Evolutionary conservation across 2,797 vertebrate genomes (phyloP), one percentile per base, ranked within the genome.

Genomic region (Leptatherina wallacei): DNA sequence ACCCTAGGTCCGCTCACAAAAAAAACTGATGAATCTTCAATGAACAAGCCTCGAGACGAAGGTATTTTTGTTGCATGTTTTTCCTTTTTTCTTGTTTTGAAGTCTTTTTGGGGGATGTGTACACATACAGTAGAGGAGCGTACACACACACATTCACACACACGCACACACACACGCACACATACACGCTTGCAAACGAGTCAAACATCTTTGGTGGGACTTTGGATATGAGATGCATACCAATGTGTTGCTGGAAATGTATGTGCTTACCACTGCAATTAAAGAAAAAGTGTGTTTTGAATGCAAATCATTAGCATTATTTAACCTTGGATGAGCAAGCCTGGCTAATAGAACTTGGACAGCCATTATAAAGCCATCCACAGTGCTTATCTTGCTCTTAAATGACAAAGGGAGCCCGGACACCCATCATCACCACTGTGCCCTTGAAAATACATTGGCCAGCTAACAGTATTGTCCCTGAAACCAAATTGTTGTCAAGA

Each of bases 1-100:
- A 96, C 95, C 95, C 93, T 96, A 97, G 96, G 96, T 97, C 96
- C 96, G 94, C 95, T 97, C 96, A 96, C 96, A 95, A 97, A 97
- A 97, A 97, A 96, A 96, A 95, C 95, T 71, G 96, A 97, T 94
- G 96, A 97, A 93, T 95, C 96, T 93, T 95, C 96, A 95, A 95
- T 96, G 94, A 96, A 96, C 95, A 95, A 95, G 93, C 95, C 94
- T 89, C 92, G 94, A 91, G 94, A 95, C 80, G 94, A 94, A 95
- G 94, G 94, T 95, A 95, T 94, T 95, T 95, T 95, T 95, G 93
- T 93, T 95, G 93, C 94, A 95, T 95, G 94, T 95, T 95, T 95
- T 95, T 93, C 89, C 91, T 91, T 95, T 95, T 94, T 95, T 95
- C 92, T 94, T 94, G 91, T 94, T 94, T 93, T 91, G 82, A 89